These are phyloP conservation scores for Drosophila paulistorum DNA, from an alignment of 1,140 invertebrate genomes.

Conservation along the genomic window DNA sequence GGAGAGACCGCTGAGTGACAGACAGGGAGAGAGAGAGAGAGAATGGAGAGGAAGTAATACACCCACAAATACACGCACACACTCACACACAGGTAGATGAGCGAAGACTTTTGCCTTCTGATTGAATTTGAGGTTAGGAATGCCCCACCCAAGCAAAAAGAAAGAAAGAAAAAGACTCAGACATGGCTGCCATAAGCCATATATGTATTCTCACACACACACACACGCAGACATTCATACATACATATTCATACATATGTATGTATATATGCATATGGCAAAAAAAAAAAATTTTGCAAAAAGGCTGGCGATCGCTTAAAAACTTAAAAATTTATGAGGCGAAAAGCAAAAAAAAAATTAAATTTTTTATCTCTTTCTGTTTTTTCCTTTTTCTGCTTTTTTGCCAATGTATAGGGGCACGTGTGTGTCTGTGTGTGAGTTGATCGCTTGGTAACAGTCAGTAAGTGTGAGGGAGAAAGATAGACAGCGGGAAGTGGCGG, in stretches of 20 bases:
- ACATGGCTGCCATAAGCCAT: conserved; percentile 33
- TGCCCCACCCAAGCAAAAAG: conserved; percentile 76
- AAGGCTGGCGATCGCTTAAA: conserved; percentile 69
- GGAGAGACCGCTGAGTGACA: conserved; percentile 14
- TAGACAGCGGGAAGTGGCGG: conserved; percentile 39
- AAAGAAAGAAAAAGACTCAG: conserved; percentile 31
- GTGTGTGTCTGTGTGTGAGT: conserved; percentile 70
- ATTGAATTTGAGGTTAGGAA: conserved; percentile 77
- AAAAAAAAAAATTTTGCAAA: conserved; percentile 49
- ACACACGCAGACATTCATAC: conserved; percentile 6
- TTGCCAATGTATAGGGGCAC: conserved; percentile 78
- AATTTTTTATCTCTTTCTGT: conserved; percentile 17
- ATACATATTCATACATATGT: conserved; percentile 37
- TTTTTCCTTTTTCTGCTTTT: conserved; percentile 17
- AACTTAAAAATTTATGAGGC: conserved; percentile 73
- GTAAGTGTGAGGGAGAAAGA: conserved; percentile 31
- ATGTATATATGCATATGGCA: conserved; percentile 35
- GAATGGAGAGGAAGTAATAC: conserved; percentile 20
- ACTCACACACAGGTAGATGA: conserved; percentile 37
- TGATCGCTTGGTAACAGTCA: conserved; percentile 74
- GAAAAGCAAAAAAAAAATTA: conserved; percentile 54
- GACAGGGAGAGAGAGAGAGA: conserved; percentile 19
- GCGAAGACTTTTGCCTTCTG: conserved; percentile 48
- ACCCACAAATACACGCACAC: conserved; percentile 38
- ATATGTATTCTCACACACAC: conserved; percentile 3